Base-by-base conservation (phyloP, 2,113 vertebrate species). In the Lucifuga dentata region DNA sequence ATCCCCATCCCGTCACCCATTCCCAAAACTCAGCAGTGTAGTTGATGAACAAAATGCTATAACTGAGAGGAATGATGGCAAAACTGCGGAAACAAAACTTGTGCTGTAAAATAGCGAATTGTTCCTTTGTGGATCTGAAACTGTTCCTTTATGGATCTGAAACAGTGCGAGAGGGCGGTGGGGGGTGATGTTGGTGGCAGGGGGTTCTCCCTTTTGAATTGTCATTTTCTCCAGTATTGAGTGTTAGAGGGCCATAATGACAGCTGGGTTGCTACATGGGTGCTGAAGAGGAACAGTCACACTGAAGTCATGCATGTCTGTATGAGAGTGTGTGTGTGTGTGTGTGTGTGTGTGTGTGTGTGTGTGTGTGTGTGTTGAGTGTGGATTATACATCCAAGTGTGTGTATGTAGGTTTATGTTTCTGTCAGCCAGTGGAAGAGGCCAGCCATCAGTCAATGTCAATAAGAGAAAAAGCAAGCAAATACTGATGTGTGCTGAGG, bases 221-320 rank as follows among this genome's bases (percentile, higher is more conserved):
- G 78, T 86, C 78, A 86, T 91, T 84, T 85, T 86, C 67, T 83
- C 29, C 60, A 39, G 72, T 65, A 55, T 60, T 73, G 24, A 55
- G 61, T 84, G 77, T 84, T 62, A 76, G 58, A 75, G 76, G 57
- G 67, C 68, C 13, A 6, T 63, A 68, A 77, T 78, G 66, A 67
- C 40, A 23, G 72, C 71, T 62, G 36, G 36, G 40, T 50, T 85
- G 40, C 53, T 85, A 69, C 66, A 83, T 87, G 85, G 85, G 82
- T 21, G 76, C 63, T 78, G 73, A 36, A 86, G 81, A 84, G 65
- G 68, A 81, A 63, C 67, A 69, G 70, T 83, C 78, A 75, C 40
- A 17, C 48, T 53, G 57, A 70, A 70, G 68, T 62, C 41, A 56
- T 36, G 49, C 62, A 48, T 72, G 26, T n/a, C 12, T 19, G n/a